Base-by-base conservation (phyloP, 2,113 vertebrate species). In the Promerops cafer region DNA sequence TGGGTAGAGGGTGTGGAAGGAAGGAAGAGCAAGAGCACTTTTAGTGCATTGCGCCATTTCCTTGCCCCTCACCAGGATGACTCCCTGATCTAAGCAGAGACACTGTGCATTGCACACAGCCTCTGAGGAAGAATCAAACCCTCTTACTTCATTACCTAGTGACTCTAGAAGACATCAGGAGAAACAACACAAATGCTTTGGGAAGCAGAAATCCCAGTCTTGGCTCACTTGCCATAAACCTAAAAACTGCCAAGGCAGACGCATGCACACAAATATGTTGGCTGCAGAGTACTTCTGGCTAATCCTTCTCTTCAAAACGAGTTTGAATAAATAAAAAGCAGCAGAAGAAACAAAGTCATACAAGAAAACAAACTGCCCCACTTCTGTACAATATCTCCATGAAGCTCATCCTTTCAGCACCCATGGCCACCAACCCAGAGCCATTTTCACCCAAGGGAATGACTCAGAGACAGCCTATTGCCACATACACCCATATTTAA, bases 211-310 rank as follows among this genome's bases (percentile, higher is more conserved):
- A 96, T 49, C 64, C 15, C 56, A 42, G 61, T 37, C 83, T 92
- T 93, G 95, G 94, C 87, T 96, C 7, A 0, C 40, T 72, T 76
- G 13, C 83, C 37, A 63, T 72, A 93, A 96, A 93, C 66, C 21
- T 57, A 65, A 49, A 40, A 85, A 21, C 68, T 88, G 93, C 94
- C 95, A 95, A 94, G 83, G 89, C 61, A 89, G 70, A 95, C 4
- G 12, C 21, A 93, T 1, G 0, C 79, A 90, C 52, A 84, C 42
- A 95, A 92, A 49, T 92, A 96, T 94, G 79, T 61, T 94, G 94
- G 94, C 90, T 93, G 88, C 83, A 68, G 35, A 89, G 28, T 37
- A 63, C 35, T 93, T 66, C 47, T 94, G 82, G 87, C 68, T 90
- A 78, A 60, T 39, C 40, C 53, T 8, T n/a, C 63, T 45, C 93